These are phyloP conservation scores for Mormyrus hasselquistii DNA, from an alignment of 2,797 vertebrate species.

Conservation along the genomic window DNA sequence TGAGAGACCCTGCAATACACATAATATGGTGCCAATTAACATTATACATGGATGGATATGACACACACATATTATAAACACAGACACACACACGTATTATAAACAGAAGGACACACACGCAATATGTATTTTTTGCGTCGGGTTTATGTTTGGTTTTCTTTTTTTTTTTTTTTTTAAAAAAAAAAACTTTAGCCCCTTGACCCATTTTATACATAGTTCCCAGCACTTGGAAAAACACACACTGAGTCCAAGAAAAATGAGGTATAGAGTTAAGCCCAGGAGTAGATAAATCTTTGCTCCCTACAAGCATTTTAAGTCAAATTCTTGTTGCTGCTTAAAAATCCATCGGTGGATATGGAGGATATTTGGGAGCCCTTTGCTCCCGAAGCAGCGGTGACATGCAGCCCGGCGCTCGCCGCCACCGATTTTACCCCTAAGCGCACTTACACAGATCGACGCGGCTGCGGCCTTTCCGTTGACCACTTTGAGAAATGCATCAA, in stretches of 20 bases:
- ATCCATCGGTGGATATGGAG: conserved; percentile 28
- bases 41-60: conserved; percentile 48
- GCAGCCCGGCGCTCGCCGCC: conserved; percentile 26
- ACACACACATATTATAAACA: background rate
- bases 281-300: conserved; percentile 60
- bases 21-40: conserved; percentile 60
- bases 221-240: conserved; percentile 67
- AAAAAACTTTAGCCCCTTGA: conserved; percentile 58
- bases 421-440: conserved; percentile 43
- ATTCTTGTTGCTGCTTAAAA: conserved; percentile 25
- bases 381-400: background rate
- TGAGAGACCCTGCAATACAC: conserved; percentile 59
- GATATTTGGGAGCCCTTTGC: conserved; percentile 24
- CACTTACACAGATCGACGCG: conserved; percentile 67
- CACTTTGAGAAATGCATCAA: conserved; percentile 55
- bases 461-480: conserved; percentile 63
- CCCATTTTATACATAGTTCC: conserved; percentile 59
- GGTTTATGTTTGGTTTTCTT: conserved; percentile 65
- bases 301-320: conserved; percentile 44
- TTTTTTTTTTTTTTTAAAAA: conserved; percentile 56
- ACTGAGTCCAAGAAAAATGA: conserved; percentile 67
- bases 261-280: conserved; percentile 55
- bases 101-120: background rate
- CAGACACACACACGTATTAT: background rate
- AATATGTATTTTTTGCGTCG: conserved; percentile 50